Base-by-base conservation (phyloP, 2,797 vertebrate genomes). In the Erithacus rubecula region DNA sequence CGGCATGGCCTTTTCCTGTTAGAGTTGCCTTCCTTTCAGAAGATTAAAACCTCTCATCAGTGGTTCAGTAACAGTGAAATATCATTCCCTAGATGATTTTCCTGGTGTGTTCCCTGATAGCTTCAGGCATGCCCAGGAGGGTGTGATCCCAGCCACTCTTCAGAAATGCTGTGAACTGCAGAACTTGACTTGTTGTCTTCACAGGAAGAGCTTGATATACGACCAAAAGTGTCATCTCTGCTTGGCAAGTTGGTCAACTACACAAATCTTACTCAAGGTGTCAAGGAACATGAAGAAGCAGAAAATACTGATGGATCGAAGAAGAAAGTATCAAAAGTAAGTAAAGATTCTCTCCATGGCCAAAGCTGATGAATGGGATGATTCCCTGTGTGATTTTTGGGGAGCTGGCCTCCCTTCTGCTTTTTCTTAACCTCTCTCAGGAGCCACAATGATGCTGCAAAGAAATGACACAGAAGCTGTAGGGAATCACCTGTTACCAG, bases 201-300 rank as follows among this genome's bases (percentile, higher is more conserved):
- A 71, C 96, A 99, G 99, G 99, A 99, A 93, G 99, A 99, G 79
- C 97, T 99, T 97, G 99, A 99, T 97, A 99, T 99, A 91, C 98
- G 99, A 60, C 99, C 99, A 2, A 99, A 99, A 93, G 99, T 99
- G n/a, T 99, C 99, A 4, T 99, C 99, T 83, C 97, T 99, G 83
- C 99, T 99, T 96, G 99, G 98, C 96, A 99, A 99, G 74, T 97
- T 99, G 97, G 99, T 99, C 98, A 99, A 98, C 98, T 99, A 99
- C 96, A 99, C 99, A 83, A 99, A 98, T 94, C 98, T 99, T 89
- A 99, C 98, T 29, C 99, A 99, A 96, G 99, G 99, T 13, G 99
- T 99, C 93, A 99, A 99, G 96, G 99, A 99, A 78, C 99, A 99
- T 27, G 99, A 99, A 96, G 99, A 99, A 86, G 99, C 98, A 17